phyloP scores from a whole-genome alignment of 2,888 invertebrate species.

The Arge pagana region DNA sequence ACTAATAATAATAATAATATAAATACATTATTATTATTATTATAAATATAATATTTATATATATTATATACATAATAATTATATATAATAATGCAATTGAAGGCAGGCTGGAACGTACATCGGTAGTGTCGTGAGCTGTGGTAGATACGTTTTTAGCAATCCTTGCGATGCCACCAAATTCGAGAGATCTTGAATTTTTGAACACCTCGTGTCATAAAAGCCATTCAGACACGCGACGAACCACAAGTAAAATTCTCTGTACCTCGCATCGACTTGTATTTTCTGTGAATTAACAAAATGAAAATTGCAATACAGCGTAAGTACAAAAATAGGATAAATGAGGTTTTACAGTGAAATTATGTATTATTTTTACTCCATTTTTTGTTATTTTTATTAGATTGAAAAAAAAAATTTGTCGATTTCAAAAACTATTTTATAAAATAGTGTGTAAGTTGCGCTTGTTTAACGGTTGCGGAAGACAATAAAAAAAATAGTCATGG shows the following conservation, averaged over 20 bases:
- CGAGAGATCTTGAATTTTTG: slow-evolving; percentile 31
- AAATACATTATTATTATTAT: no score
- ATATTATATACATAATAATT: no score
- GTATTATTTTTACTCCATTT: not conserved
- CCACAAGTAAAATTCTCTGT: slow-evolving; percentile 12
- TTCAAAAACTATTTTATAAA: no score
- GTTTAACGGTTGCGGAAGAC: no score
- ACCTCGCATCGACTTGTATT: not conserved
- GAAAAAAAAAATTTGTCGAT: no score
- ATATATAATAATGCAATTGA: no score
- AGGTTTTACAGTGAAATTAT: not conserved
- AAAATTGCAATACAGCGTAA: no score
- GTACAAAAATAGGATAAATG: not conserved
- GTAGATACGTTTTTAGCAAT: slow-evolving; percentile 37
- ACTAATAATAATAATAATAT: no score
- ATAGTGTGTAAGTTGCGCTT: no score
- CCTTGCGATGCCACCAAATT: slow-evolving; percentile 36
- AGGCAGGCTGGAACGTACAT: no score
- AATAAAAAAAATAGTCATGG: no score
- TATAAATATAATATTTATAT: no score
- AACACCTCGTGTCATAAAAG: slow-evolving; percentile 31
- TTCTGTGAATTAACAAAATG: not conserved
- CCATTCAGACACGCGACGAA: slow-evolving; percentile 33
- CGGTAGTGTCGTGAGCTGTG: not conserved
- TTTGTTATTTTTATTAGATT: not conserved